phyloP scores from a whole-genome alignment of 2,113 vertebrate species.

The Mustela nigripes region DNA sequence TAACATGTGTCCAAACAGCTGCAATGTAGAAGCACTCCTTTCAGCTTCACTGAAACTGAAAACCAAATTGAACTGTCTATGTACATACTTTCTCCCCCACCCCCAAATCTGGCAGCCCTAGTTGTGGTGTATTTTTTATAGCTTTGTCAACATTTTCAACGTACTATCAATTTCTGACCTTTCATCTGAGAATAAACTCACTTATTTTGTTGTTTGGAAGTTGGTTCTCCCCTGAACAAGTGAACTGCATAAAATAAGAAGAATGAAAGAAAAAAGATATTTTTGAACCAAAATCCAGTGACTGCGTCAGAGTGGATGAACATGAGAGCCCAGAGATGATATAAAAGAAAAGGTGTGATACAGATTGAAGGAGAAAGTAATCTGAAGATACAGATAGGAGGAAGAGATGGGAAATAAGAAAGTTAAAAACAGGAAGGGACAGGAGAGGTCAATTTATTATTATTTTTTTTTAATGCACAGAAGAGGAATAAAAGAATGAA shows the following conservation, averaged over 20 bases:
- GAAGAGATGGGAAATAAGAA: not conserved
- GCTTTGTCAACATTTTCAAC: slow-evolving; percentile 40
- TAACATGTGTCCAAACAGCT: not conserved
- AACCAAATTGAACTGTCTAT: not conserved
- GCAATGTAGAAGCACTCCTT: not conserved
- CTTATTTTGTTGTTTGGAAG: slow-evolving; percentile 13
- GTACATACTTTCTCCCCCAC: not conserved
- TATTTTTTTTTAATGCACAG: not conserved
- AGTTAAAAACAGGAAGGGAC: not conserved
- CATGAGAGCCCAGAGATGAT: not conserved
- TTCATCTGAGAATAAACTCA: slow-evolving; percentile 12
- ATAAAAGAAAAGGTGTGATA: not conserved
- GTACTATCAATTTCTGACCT: not conserved
- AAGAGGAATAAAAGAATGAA: not conserved
- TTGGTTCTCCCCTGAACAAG: not conserved
- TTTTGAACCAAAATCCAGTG: not conserved
- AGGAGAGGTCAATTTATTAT: not conserved
- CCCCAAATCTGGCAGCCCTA: not conserved
- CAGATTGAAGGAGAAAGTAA: not conserved
- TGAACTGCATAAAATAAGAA: not conserved
- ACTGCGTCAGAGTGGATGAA: not conserved
- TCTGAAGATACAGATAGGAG: not conserved
- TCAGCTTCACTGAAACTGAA: not conserved
- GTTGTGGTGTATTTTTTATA: not conserved
- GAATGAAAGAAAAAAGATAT: not conserved